These are phyloP conservation scores for Dallia pectoralis DNA, from an alignment of 2,797 vertebrate genomes.

Conservation along the genomic window DNA sequence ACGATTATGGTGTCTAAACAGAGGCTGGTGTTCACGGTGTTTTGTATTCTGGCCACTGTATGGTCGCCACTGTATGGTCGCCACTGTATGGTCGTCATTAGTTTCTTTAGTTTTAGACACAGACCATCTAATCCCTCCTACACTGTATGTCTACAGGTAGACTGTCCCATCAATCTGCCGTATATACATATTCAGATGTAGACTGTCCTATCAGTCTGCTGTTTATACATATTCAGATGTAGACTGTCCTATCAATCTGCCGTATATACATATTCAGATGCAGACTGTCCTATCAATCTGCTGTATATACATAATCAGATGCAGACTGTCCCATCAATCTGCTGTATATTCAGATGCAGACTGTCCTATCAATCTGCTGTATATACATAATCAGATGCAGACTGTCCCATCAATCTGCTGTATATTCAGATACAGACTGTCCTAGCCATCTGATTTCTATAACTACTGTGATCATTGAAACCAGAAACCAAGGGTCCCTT, in stretches of 20 bases:
- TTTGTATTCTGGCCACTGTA: slow-evolving; percentile 27
- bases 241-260: too few relatives aligned
- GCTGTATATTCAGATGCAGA: not conserved
- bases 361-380: too few relatives aligned
- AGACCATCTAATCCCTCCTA: too few relatives aligned
- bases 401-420: too few relatives aligned
- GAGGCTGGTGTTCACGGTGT: slow-evolving; percentile 22
- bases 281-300: too few relatives aligned
- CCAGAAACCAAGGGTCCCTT: not conserved
- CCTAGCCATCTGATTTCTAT: not conserved
- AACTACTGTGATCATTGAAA: not conserved
- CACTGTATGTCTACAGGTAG: not conserved
- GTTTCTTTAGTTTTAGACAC: not conserved
- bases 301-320: not conserved
- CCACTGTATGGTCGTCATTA: slow-evolving; percentile 35
- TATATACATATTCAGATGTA: not conserved
- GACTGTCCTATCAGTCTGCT: too few relatives aligned
- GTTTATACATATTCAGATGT: not conserved
- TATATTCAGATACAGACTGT: not conserved
- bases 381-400: not conserved
- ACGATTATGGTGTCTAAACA: slow-evolving; percentile 23
- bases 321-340: too few relatives aligned
- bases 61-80: slow-evolving; percentile 31
- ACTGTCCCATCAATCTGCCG: not conserved
- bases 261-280: not conserved